Base-by-base conservation (phyloP, 2,888 invertebrate species). In the Drosophila atripex region DNA sequence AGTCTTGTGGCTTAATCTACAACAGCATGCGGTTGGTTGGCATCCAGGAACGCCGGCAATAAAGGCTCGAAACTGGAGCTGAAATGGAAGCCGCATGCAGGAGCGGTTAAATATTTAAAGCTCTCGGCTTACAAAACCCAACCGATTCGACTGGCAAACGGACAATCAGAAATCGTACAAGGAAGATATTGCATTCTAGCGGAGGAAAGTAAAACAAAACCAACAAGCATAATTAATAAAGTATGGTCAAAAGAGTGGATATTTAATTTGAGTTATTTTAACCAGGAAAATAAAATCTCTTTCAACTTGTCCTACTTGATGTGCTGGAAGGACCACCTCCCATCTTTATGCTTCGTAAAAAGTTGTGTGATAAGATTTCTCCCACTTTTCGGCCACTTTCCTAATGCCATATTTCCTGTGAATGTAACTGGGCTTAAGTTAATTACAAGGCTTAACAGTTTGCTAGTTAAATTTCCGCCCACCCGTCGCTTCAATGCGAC, bases 1-100 rank as follows among this genome's bases (percentile, higher is more conserved):
- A 70, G 70, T 77, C 75, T 73, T 80, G 76, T 51, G 80, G 78
- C 64, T 76, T 71, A 56, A 54, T 55, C 61, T 60, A 78, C 78
- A 80, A 64, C 58, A 75, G 66, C 60, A 43, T 64, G 77, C 68
- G 66, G 73, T 70, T 71, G 56, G 65, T 51, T 35, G 49, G 58
- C 66, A 53, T 25, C 59, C 45, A 32, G 70, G 45, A 69, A 46
- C 70, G 53, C 64, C 52, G 63, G 63, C 64, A 63, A 63, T 64
- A 64, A 64, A 64, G 51, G 64, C 52, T 53, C n/a, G 38, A 30
- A 63, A 39, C 64, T 18, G 53, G 25, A 52, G 32, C 32, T 38
- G 18, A 38, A 59, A 46, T 46, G 64, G 38, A 12, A 30, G 63
- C 63, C 64, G 63, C 46, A 63, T 64, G 63, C 52, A 25, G 63